Evolutionary conservation across 2,113 vertebrate species (phyloP).

Genomic region (Lampris megalopsis): DNA sequence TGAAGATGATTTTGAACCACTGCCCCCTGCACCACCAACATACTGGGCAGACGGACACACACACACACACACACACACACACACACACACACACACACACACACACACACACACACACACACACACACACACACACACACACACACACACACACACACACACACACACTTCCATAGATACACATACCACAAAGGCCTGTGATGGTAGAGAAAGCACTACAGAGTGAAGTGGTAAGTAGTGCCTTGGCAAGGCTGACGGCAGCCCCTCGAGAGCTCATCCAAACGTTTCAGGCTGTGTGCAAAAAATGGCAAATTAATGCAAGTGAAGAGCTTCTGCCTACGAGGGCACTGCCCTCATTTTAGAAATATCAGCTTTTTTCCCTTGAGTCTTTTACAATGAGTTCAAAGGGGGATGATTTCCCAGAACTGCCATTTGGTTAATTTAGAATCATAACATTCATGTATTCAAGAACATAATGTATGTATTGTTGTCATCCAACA

Average conservation of each 20-base stretch:
- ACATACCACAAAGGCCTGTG: slow-evolving; percentile 43
- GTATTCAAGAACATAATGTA: slow-evolving; percentile 11
- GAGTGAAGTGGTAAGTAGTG: slow-evolving; percentile 79
- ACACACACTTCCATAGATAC: slow-evolving; percentile 40
- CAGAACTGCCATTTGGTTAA: slow-evolving; percentile 35
- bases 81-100: slow-evolving; percentile 41
- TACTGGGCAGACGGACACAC: slow-evolving; percentile 32
- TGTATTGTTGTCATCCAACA: neutral
- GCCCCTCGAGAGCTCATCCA: slow-evolving; percentile 80
- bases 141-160: slow-evolving; percentile 36
- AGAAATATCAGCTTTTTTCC: slow-evolving; percentile 59
- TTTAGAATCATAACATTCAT: slow-evolving; percentile 42
- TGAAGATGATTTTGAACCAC: slow-evolving; percentile 70
- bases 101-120: slow-evolving; percentile 40
- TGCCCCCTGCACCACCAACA: slow-evolving; percentile 48
- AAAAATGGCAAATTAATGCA: slow-evolving; percentile 86
- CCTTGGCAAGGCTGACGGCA: slow-evolving; percentile 61
- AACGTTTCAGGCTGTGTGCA: slow-evolving; percentile 80
- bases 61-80: slow-evolving; percentile 41
- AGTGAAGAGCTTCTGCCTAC: slow-evolving; percentile 80
- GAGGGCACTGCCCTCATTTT: slow-evolving; percentile 76
- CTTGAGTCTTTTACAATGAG: slow-evolving; percentile 65
- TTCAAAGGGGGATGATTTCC: slow-evolving; percentile 60
- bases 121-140: slow-evolving; percentile 40
- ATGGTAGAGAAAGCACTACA: slow-evolving; percentile 79